phyloP scores from a whole-genome alignment of 2,797 vertebrate species.

The Mus spretus region DNA sequence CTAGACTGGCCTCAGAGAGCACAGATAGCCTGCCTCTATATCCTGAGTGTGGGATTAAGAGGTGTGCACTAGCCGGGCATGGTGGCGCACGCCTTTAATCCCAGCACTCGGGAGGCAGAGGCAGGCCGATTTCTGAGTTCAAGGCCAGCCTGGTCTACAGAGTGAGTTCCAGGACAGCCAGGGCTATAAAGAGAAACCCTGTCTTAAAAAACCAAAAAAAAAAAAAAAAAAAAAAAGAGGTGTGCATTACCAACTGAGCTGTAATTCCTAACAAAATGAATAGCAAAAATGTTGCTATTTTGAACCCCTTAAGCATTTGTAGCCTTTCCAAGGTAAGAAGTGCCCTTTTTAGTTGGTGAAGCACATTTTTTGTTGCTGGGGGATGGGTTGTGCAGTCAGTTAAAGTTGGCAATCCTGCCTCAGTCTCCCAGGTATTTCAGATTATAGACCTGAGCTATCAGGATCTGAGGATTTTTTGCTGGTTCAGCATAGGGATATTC shows the following conservation, averaged over 20 bases:
- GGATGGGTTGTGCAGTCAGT: background rate
- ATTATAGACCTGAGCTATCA: no score
- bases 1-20: background rate
- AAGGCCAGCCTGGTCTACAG: no score
- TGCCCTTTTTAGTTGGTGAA: background rate
- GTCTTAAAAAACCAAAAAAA: no score
- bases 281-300: background rate
- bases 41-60: background rate
- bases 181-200: no score
- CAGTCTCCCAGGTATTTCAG: background rate
- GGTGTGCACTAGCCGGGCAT: no score
- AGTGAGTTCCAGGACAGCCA: no score
- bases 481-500: background rate
- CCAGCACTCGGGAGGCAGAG: no score
- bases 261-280: background rate
- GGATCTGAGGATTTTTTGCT: no score
- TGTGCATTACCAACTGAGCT: background rate
- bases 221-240: no score
- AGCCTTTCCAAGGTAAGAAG: background rate
- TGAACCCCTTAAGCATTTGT: no score
- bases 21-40: background rate
- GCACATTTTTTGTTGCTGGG: background rate
- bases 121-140: no score
- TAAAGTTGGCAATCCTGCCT: background rate
- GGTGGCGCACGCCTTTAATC: no score